phyloP scores from a whole-genome alignment of 1,140 invertebrate species.

The Rhopalosiphum maidis region DNA sequence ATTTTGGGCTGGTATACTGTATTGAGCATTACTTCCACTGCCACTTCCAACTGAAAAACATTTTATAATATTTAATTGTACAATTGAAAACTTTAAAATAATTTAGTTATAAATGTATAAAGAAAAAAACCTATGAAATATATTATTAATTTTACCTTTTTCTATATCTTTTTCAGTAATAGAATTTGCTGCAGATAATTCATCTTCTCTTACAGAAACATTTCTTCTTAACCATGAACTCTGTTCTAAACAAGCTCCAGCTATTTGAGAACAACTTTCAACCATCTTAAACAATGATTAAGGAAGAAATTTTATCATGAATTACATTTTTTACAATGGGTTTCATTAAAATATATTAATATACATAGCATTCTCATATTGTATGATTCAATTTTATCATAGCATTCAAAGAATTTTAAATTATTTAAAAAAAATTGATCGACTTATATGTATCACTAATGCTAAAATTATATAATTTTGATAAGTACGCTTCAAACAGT shows the following conservation, averaged over 20 bases:
- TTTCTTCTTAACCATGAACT: constrained; percentile 91
- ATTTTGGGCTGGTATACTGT: constrained; percentile 68
- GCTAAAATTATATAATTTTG: background rate
- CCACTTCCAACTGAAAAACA: constrained; percentile 53
- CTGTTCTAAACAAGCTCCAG: constrained; percentile 87
- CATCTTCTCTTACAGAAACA: constrained; percentile 83
- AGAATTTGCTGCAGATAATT: constrained; percentile 62
- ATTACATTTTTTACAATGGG: background rate
- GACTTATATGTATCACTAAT: background rate
- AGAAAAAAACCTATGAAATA: background rate
- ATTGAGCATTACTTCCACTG: constrained; percentile 62
- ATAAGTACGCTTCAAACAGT: background rate
- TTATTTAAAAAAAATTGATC: too few relatives aligned
- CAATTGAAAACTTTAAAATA: background rate
- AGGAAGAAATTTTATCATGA: background rate
- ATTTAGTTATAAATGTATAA: background rate
- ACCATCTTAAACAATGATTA: constrained; percentile 68
- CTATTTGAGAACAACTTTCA: constrained; percentile 85
- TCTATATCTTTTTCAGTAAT: constrained; percentile 60
- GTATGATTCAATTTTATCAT: too few relatives aligned
- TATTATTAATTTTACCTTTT: constrained; percentile 59
- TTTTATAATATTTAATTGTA: background rate
- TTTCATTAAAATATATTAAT: background rate
- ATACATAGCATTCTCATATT: background rate
- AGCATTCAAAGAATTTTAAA: too few relatives aligned